Evolutionary conservation across 2,797 vertebrate species (phyloP), one percentile per base, ranked within the genome.

Genomic region (Pyrocephalus nanus): DNA sequence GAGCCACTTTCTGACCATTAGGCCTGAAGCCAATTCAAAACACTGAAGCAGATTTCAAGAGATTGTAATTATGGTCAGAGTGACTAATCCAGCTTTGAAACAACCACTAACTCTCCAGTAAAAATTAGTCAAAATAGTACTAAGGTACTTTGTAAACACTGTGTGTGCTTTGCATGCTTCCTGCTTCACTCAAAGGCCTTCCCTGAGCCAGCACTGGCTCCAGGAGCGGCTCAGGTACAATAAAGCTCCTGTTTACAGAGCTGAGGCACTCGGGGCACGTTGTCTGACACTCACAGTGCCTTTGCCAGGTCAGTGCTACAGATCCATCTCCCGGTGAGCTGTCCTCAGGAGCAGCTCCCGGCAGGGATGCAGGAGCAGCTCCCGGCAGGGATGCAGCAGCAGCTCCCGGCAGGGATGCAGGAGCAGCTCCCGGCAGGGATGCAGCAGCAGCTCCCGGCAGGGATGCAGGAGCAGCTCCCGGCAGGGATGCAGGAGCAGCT

Each of bases 11-110:
- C 83, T 94, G 91, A 85, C 90, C 73, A 65, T 61, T 26, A 77
- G 53, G 53, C 74, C 88, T n/a, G 65, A 60, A 90, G 88, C 53
- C 71, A 90, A 54, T 47, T 60, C 22, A 26, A 87, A 93, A 82
- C 4, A 2, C 57, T 38, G 29, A 62, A 95, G 80, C 60, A 90
- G 74, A 95, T 94, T 88, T 82, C 65, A 77, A 82, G 86, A 89
- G 42, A 45, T 62, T 36, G 20, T 45, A 87, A 93, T 92, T 94
- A 91, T 25, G 67, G 78, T 53, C 58, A 0, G 62, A 47, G 80
- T 84, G 88, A 95, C 90, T 95, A 95, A 88, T 42, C 67, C 45
- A 72, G 34, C 86, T 95, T 95, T 94, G 94, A 95, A 90, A 92
- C 53, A 95, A 88, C 83, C 91, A 82, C 86, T 30, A 84, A 71